Evolutionary conservation across 2,888 invertebrate genomes (phyloP).

Genomic region (Cyaniris semiargus): DNA sequence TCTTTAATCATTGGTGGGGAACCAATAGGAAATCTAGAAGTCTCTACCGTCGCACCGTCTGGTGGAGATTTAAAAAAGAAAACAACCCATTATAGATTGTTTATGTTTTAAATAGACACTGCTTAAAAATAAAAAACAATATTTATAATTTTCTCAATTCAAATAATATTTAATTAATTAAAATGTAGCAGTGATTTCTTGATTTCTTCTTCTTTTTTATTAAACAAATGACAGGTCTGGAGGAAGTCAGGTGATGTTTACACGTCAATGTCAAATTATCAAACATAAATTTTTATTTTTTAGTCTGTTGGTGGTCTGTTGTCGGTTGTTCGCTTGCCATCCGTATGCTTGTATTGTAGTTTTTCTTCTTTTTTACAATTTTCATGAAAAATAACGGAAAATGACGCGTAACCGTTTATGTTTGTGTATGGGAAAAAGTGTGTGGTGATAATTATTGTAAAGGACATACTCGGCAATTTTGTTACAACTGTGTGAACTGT

Average conservation of each 20-base stretch:
- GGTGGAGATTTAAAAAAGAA: no score
- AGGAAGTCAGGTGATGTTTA: slow-evolving; percentile 39
- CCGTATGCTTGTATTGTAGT: slow-evolving; percentile 57
- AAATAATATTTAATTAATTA: no score
- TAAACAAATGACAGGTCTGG: not conserved
- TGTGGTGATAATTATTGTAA: slow-evolving; percentile 28
- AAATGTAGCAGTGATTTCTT: no score
- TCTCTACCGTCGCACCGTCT: no score
- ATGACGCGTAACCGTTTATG: slow-evolving; percentile 62
- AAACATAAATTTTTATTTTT: slow-evolving; percentile 37
- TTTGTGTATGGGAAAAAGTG: slow-evolving; percentile 48
- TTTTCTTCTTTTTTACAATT: slow-evolving; percentile 64
- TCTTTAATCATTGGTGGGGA: no score
- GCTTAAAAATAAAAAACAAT: no score
- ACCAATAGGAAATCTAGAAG: no score
- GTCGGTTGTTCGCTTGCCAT: slow-evolving; percentile 52
- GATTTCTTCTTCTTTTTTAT: not conserved
- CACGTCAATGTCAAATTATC: slow-evolving; percentile 34
- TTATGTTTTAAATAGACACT: no score
- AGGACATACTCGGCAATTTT: slow-evolving; percentile 35
- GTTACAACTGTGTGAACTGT: slow-evolving; percentile 51
- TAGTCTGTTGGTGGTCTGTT: no score
- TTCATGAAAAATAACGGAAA: slow-evolving; percentile 72
- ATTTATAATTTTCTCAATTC: no score
- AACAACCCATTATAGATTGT: no score